Percentiles rank a stretch among this genome's conserved stretches.
These are phyloP conservation scores for Novumbra hubbsi DNA, from an alignment of 2,797 vertebrate species.

Conservation along the genomic window DNA sequence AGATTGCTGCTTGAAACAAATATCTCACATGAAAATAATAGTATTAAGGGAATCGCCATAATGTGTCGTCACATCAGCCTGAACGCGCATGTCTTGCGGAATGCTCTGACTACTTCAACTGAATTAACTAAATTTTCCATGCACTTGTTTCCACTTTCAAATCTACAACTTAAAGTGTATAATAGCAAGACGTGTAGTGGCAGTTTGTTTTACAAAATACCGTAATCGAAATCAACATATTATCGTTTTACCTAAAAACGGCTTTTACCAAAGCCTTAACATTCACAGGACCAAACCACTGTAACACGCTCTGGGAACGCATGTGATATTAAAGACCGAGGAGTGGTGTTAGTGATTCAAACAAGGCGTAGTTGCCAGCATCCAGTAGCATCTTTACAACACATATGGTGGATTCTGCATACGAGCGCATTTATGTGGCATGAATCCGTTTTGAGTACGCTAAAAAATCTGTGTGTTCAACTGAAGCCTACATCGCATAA, in stretches of 20 bases:
- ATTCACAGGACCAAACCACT: conserved; percentile 1
- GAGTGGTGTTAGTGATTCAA: conserved; percentile 51
- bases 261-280: background rate
- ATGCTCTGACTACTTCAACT: conserved; percentile 9
- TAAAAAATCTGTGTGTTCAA: conserved; percentile 14
- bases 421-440: conserved; percentile 23
- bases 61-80: background rate
- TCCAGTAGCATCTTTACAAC: conserved; percentile 52
- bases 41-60: background rate
- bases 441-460: background rate
- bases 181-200: background rate
- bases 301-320: background rate
- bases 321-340: conserved; percentile 27
- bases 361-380: conserved; percentile 64
- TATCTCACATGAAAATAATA: background rate
- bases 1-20: background rate
- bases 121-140: background rate
- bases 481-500: background rate
- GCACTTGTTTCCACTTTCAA: background rate
- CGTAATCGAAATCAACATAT: background rate
- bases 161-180: background rate
- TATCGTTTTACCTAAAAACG: background rate
- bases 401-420: conserved; percentile 23
- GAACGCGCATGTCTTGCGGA: conserved; percentile 15
- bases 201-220: background rate